A percentile compares a stretch with the other conserved stretches of the same genome.
These are phyloP conservation scores for Magallana ariakensis DNA, from an alignment of 1,140 invertebrate species.

Conservation along the genomic window DNA sequence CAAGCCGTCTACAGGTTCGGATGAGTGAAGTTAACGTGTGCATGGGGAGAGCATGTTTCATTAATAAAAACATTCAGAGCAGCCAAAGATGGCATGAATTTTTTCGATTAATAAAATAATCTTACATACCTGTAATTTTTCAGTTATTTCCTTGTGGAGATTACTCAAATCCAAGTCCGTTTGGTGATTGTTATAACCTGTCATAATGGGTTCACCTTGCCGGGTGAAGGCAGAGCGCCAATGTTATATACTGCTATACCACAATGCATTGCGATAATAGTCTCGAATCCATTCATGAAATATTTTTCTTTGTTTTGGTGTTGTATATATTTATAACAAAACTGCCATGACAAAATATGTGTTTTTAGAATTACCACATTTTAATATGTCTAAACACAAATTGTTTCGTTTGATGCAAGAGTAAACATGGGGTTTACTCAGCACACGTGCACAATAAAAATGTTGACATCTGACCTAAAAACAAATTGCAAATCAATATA, in stretches of 20 bases:
- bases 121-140: slow-evolving; percentile 11
- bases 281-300: slow-evolving; percentile 27
- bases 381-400: too few species aligned
- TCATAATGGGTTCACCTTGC: slow-evolving; percentile 15
- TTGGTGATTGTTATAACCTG: background rate
- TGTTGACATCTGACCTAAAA: too few species aligned
- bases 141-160: slow-evolving; percentile 40
- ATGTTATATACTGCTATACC: slow-evolving; percentile 17
- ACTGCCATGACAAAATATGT: too few species aligned
- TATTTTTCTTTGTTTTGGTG: background rate
- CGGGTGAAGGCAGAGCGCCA: background rate
- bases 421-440: too few species aligned
- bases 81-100: too few species aligned
- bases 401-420: too few species aligned
- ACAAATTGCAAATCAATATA: too few species aligned
- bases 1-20: background rate
- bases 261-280: slow-evolving; percentile 30
- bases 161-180: slow-evolving; percentile 1
- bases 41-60: background rate
- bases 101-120: background rate
- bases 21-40: background rate
- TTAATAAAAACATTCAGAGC: background rate
- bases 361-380: too few species aligned
- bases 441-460: too few species aligned
- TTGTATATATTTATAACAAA: too few species aligned